These are phyloP conservation scores for Myxocyprinus asiaticus DNA, from an alignment of 2,113 vertebrate species.

Conservation along the genomic window DNA sequence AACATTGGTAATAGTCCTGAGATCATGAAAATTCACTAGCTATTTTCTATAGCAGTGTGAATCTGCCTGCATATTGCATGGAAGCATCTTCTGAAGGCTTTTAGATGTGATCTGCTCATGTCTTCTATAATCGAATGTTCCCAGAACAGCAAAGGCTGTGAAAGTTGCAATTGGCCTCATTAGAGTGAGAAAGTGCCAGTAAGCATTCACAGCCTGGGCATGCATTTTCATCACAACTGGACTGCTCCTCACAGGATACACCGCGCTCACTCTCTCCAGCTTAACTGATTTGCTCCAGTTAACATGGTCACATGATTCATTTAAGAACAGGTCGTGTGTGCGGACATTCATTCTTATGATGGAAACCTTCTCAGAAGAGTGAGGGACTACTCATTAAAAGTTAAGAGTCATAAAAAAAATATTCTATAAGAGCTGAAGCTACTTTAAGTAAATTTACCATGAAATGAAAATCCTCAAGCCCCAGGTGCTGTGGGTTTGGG, in stretches of 20 bases:
- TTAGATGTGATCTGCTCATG: neutral
- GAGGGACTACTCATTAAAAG: constrained; percentile 28
- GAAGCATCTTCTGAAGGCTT: neutral
- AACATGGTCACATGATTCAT: constrained; percentile 38
- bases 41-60: neutral
- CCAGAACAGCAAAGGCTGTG: constrained; percentile 35
- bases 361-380: constrained; percentile 38
- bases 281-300: constrained; percentile 44
- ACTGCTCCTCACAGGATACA: constrained; percentile 40
- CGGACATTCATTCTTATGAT: no score
- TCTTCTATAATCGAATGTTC: constrained; percentile 14
- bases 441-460: constrained; percentile 41
- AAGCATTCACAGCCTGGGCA: constrained; percentile 36
- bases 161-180: constrained; percentile 45
- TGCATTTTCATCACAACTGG: constrained; percentile 41
- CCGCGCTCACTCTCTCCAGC: constrained; percentile 31
- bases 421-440: neutral
- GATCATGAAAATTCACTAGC: neutral
- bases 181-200: constrained; percentile 46
- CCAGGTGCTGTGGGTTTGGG: neutral
- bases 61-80: neutral
- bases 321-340: neutral
- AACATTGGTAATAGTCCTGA: neutral
- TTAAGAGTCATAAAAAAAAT: neutral
- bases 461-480: constrained; percentile 31